Conservation (phyloP, 2,113 vertebrate genomes). For the Carassius carassius region DNA sequence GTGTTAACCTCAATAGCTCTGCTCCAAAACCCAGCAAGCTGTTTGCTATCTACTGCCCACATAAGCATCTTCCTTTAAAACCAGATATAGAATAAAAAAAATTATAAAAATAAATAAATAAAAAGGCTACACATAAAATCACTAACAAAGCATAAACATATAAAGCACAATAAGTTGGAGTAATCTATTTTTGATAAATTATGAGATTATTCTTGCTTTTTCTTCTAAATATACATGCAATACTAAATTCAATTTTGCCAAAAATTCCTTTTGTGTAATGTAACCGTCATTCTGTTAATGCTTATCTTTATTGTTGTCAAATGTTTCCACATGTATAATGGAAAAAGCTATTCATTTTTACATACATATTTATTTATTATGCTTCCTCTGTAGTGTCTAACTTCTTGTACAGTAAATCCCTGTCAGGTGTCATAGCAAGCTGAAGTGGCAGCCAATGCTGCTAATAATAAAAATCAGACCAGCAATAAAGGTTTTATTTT, state of each 20-base stretch:
- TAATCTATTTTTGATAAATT: too few species aligned
- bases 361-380: neutral
- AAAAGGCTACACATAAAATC: too few species aligned
- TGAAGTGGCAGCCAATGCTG: neutral
- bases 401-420: too few species aligned
- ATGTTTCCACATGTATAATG: neutral
- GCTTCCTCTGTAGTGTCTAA: neutral
- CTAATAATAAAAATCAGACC: neutral
- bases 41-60: neutral
- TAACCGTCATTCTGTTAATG: neutral
- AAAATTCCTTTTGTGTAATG: too few species aligned
- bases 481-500: neutral
- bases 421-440: too few species aligned
- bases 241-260: neutral
- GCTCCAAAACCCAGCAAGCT: neutral
- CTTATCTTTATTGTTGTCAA: neutral
- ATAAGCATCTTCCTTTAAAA: neutral
- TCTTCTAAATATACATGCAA: neutral
- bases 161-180: too few species aligned
- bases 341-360: too few species aligned
- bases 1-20: constrained; percentile 21
- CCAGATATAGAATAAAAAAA: neutral
- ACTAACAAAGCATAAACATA: too few species aligned
- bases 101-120: too few species aligned
- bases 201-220: neutral